phyloP scores from a whole-genome alignment of 2,888 invertebrate genomes.

The Stratiomys singularior region DNA sequence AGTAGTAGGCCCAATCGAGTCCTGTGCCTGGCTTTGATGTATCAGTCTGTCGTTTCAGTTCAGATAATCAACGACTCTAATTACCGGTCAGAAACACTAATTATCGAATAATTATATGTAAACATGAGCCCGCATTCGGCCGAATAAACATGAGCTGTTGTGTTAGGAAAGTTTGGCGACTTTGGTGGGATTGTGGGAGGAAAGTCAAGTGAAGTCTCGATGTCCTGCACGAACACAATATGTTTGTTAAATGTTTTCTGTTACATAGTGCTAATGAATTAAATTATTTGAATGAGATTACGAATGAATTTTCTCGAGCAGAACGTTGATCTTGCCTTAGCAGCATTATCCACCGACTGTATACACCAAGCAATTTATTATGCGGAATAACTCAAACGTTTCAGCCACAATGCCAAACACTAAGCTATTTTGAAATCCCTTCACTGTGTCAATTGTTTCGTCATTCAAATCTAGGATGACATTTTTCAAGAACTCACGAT shows the following conservation, averaged over 20 bases:
- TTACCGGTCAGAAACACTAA: constrained; percentile 31
- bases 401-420: too few relatives aligned
- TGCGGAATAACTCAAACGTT: too few relatives aligned
- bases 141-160: neutral
- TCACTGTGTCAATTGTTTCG: neutral
- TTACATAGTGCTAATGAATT: too few relatives aligned
- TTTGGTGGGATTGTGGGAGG: neutral
- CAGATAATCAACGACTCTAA: constrained; percentile 39
- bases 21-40: neutral
- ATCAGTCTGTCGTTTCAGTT: neutral
- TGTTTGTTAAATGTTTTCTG: too few relatives aligned
- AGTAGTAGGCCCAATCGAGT: neutral
- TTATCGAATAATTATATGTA: constrained; percentile 28
- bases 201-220: neutral
- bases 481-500: constrained; percentile 32
- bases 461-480: constrained; percentile 32
- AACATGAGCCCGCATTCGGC: neutral
- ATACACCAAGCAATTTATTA: too few relatives aligned
- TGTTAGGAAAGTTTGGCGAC: neutral
- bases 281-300: too few relatives aligned
- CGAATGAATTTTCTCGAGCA: too few relatives aligned
- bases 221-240: too few relatives aligned
- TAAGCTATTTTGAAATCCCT: neutral
- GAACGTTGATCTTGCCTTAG: too few relatives aligned
- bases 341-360: too few relatives aligned